Percentiles rank a stretch among this genome's conserved stretches.
These are phyloP conservation scores for Mellilla xanthometata DNA, from an alignment of 2,888 invertebrate species.

Conservation along the genomic window DNA sequence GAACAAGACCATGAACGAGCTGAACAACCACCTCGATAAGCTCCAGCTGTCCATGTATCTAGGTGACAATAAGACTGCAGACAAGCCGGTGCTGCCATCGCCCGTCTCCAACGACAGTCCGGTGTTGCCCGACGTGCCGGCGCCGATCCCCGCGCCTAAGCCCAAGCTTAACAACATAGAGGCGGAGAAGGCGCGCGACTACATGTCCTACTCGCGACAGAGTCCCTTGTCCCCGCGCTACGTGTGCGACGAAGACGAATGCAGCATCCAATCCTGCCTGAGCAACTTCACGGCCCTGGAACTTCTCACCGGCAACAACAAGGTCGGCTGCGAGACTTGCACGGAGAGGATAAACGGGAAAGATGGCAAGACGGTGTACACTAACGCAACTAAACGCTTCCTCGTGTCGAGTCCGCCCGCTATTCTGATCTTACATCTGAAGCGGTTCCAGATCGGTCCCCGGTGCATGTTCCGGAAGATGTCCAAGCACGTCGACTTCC, in stretches of 20 bases:
- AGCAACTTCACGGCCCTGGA: conserved; percentile 96
- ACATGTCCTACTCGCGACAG: conserved; percentile 56
- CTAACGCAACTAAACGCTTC: conserved; percentile 92
- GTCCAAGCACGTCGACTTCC: conserved; percentile 93
- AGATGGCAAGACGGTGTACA: conserved; percentile 88
- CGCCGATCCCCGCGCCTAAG: conserved; percentile 47
- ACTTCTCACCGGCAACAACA: conserved; percentile 94
- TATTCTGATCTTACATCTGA: conserved; percentile 96
- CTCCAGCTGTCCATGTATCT: conserved; percentile 53
- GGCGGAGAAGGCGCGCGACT: conserved; percentile 56
- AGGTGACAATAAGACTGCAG: conserved; percentile 45
- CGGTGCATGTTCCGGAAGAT: conserved; percentile 91
- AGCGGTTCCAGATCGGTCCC: conserved; percentile 94
- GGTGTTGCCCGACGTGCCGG: conserved; percentile 31
- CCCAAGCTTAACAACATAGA: conserved; percentile 58
- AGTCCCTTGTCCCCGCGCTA: conserved; percentile 86
- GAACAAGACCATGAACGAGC: conserved; percentile 48
- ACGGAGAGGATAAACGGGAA: conserved; percentile 87
- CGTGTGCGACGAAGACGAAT: conserved; percentile 89
- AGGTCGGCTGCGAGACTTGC: conserved; percentile 96
- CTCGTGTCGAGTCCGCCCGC: conserved; percentile 96
- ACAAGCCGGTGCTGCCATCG: conserved; percentile 49
- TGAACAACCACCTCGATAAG: conserved; percentile 60
- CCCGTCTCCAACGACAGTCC: conserved; percentile 46
- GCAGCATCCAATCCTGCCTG: conserved; percentile 94